Evolutionary conservation across 2,113 vertebrate genomes (phyloP), one percentile per base, ranked within the genome.

Genomic region (Mustela lutreola): DNA sequence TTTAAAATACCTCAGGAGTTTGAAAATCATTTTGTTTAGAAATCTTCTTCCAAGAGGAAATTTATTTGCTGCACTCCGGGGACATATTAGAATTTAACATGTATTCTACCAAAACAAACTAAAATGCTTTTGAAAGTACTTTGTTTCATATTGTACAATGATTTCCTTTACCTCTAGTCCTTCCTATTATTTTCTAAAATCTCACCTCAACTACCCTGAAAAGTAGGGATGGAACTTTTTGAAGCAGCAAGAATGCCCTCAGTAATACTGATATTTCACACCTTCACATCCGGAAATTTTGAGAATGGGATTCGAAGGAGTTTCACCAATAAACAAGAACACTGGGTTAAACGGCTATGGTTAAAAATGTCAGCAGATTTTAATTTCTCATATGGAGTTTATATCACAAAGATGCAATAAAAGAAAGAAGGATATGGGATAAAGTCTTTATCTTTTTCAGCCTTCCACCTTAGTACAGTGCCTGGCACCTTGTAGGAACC

Each of bases 321-420:
- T 86, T 36, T 95, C 22, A 71, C 45, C 22, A 50, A 73, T 83
- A 97, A 97, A 93, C 12, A 89, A 33, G 60, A 96, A 45, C 10
- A 80, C 18, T n/a, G 62, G 26, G 24, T 75, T 21, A 84, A 80
- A 58, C 1, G 11, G 31, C 85, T 89, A 48, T 53, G 5, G 9
- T 81, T 96, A 97, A 89, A 83, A 73, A 12, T 95, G 62, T 36
- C 89, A 93, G 62, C 33, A 53, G 19, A 90, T 11, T 36, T 95
- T 97, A 94, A 89, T 73, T n/a, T 15, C 11, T 79, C 83, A 58
- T 42, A 83, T 31, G 82, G 76, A 92, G 45, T 73, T 90, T 95
- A 22, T 33, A 36, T 79, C 33, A 75, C 58, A 58, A 94, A 73
- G 36, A 82, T 9, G 14, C 42, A 78, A 78, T 16, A 16, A 78